Conservation (phyloP, 1,140 invertebrate species). For the Eufriesea mexicana region DNA sequence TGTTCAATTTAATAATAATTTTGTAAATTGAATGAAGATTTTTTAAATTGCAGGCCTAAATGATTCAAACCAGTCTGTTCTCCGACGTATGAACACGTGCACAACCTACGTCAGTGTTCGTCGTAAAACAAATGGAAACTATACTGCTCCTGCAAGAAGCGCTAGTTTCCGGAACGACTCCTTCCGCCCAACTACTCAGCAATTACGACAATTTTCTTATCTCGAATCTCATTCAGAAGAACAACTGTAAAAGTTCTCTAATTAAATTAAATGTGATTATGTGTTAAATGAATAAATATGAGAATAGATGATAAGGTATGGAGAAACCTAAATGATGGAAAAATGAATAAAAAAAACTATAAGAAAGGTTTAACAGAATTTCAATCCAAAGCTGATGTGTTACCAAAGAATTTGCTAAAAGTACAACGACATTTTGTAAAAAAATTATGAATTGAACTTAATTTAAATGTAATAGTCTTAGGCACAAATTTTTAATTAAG, state of each 20-base stretch:
- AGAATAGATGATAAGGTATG: neutral
- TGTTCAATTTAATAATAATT: too few species aligned
- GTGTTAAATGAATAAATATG: neutral
- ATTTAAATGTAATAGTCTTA: neutral
- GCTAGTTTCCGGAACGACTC: constrained; percentile 67
- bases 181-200: constrained; percentile 26
- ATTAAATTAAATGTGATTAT: neutral
- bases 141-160: constrained; percentile 59
- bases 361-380: too few species aligned
- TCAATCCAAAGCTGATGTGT: neutral
- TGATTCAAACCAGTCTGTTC: constrained; percentile 81
- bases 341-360: neutral
- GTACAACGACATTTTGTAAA: neutral
- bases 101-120: constrained; percentile 84
- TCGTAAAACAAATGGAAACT: constrained; percentile 67
- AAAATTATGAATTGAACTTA: neutral
- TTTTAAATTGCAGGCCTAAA: constrained; percentile 64
- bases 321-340: neutral
- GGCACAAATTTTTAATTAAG: neutral
- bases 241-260: constrained; percentile 58
- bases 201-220: constrained; percentile 51
- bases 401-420: neutral
- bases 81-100: constrained; percentile 85
- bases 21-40: too few species aligned
- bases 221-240: constrained; percentile 68